A percentile compares a stretch with the other conserved stretches of the same genome.
Evolutionary conservation across 2,888 invertebrate species (phyloP).

Genomic region (Cheilosia scutellata): DNA sequence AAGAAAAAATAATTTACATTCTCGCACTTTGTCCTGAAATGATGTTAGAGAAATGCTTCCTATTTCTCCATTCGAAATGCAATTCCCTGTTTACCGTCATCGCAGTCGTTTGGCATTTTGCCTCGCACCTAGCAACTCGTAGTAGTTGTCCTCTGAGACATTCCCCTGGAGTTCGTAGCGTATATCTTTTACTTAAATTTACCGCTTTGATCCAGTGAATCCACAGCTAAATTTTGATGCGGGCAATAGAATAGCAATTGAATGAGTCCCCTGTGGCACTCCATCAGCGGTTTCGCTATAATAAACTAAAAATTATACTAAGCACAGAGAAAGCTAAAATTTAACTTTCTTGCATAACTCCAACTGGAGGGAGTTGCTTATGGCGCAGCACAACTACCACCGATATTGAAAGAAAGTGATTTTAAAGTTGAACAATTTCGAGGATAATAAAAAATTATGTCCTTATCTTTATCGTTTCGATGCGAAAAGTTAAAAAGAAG

Average conservation of each 20-base stretch:
- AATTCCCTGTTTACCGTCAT: slow-evolving; percentile 29
- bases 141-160: slow-evolving; percentile 53
- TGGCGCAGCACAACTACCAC: not conserved
- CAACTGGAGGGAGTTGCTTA: not conserved
- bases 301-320: slow-evolving; percentile 34
- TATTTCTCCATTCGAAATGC: slow-evolving; percentile 7
- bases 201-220: slow-evolving; percentile 33
- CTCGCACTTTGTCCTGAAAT: slow-evolving; percentile 45
- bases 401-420: slow-evolving; percentile 62
- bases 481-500: slow-evolving; percentile 61
- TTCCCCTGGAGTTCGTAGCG: slow-evolving; percentile 24
- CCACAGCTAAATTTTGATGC: slow-evolving; percentile 40
- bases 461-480: slow-evolving; percentile 58
- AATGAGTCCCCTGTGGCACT: slow-evolving; percentile 63
- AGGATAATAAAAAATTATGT: slow-evolving; percentile 59
- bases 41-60: slow-evolving; percentile 52
- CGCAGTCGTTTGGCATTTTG: slow-evolving; percentile 12
- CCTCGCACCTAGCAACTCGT: not conserved
- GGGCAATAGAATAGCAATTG: slow-evolving; percentile 43
- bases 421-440: slow-evolving; percentile 63
- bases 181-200: slow-evolving; percentile 43
- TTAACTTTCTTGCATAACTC: slow-evolving; percentile 8
- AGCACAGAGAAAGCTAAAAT: slow-evolving; percentile 26
- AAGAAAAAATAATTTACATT: slow-evolving; percentile 37
- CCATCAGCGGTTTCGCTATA: slow-evolving; percentile 15